Evolutionary conservation across 2,113 vertebrate genomes (phyloP).

Genomic region (Tupaia tana): DNA sequence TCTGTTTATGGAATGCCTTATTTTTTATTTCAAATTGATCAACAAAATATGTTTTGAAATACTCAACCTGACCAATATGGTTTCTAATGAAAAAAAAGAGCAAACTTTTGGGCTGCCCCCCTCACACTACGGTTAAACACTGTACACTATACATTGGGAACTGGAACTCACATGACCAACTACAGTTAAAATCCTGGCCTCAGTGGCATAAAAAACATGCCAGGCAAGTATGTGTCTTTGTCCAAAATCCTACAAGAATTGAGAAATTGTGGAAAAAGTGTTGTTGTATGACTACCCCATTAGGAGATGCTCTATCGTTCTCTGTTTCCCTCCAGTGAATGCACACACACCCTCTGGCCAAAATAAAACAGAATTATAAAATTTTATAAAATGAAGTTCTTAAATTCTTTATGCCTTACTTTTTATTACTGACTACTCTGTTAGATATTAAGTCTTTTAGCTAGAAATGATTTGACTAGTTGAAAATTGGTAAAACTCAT

Average conservation of each 20-base stretch:
- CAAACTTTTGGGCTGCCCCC: not conserved
- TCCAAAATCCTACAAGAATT: too few relatives aligned
- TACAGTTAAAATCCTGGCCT: too few relatives aligned
- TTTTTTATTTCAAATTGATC: not conserved
- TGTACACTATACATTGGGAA: too few relatives aligned
- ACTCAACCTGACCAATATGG: not conserved
- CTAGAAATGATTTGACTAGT: not conserved
- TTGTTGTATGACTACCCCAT: too few relatives aligned
- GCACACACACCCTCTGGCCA: too few relatives aligned
- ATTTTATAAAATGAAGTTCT: not conserved
- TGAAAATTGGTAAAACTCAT: not conserved
- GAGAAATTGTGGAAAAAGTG: too few relatives aligned
- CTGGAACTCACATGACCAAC: too few relatives aligned
- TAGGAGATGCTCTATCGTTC: too few relatives aligned
- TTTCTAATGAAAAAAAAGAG: constrained; percentile 25
- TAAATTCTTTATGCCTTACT: not conserved
- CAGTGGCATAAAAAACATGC: too few relatives aligned
- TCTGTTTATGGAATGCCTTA: not conserved
- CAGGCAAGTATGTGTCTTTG: too few relatives aligned
- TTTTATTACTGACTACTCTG: not conserved
- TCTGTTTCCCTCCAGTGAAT: too few relatives aligned
- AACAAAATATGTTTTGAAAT: not conserved
- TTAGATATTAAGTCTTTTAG: not conserved
- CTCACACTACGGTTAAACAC: too few relatives aligned
- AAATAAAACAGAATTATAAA: not conserved